A percentile compares a stretch with the other conserved stretches of the same genome.
phyloP scores from a whole-genome alignment of 2,888 invertebrate species.

The Siphonodentalium dalli region DNA sequence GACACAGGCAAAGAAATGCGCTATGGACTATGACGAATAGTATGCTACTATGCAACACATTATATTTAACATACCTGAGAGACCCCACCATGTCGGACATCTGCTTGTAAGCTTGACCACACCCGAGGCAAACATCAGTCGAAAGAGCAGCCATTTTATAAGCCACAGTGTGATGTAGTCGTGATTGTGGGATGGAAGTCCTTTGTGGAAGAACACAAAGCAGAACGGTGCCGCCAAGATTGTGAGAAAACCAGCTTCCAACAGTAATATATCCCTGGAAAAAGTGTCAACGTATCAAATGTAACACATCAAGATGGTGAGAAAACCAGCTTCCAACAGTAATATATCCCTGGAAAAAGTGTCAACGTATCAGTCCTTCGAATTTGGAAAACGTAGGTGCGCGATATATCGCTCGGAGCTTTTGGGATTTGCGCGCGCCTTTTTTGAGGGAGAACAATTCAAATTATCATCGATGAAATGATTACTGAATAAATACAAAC shows the following conservation, averaged over 20 bases:
- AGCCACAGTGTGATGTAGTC: slow-evolving; percentile 73
- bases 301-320: slow-evolving; percentile 75
- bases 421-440: too few relatives aligned
- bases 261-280: slow-evolving; percentile 75
- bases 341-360: slow-evolving; percentile 73
- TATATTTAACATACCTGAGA: slow-evolving; percentile 71
- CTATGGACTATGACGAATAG: too few relatives aligned
- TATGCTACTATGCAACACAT: neutral
- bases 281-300: too few relatives aligned
- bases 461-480: too few relatives aligned
- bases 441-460: too few relatives aligned
- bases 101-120: slow-evolving; percentile 76
- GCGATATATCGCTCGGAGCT: too few relatives aligned
- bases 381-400: too few relatives aligned
- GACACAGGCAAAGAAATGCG: too few relatives aligned
- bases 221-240: slow-evolving; percentile 75
- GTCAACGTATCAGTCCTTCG: too few relatives aligned
- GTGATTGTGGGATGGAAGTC: slow-evolving; percentile 50
- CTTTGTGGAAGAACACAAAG: slow-evolving; percentile 34
- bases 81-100: slow-evolving; percentile 80
- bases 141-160: slow-evolving; percentile 77
- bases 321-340: slow-evolving; percentile 77
- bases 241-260: slow-evolving; percentile 78
- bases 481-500: too few relatives aligned
- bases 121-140: slow-evolving; percentile 77